Evolutionary conservation across 1,140 invertebrate species (phyloP), one percentile per base, ranked within the genome.

Genomic region (Macrocentrus cingulum): DNA sequence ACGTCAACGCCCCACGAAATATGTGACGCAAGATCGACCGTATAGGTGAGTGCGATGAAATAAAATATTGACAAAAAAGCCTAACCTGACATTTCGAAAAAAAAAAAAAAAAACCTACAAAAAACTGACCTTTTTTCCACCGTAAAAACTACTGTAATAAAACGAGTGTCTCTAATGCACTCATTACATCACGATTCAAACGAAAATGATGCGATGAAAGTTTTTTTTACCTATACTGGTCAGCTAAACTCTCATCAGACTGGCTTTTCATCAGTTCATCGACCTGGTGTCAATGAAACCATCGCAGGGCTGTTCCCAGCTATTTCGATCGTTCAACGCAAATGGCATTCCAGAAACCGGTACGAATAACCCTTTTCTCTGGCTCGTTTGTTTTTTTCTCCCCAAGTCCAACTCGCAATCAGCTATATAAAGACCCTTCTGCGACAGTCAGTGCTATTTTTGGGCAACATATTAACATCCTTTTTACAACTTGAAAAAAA

Each of bases 21-120:
- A 69, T 75, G 69, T 75, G 74, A 75, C 71, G 72, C 74, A 76
- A 76, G 72, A 52, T 53, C 59, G n/a, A n/a, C n/a, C 55, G 48
- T 18, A 51, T 51, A 54, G 48, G 29, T n/a, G n/a, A n/a, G n/a
- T 46, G 36, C 29, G 32, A n/a, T 50, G 42, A 68, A 58, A 68
- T 64, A 67, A 68, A 42, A 37, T 19, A 4, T 20, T 59, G 59
- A 34, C 36, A 15, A 50, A 55, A 15, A 34, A 36, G 8, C 6
- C 13, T 49, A n/a, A n/a, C 25, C 5, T 37, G 6, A 36, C 32
- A 39, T 36, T 51, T 20, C 22, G 16, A 32, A 5, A 51, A 8
- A 16, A 15, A 34, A 5, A 13, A 20, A 39, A 39, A 39, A n/a
- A n/a, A 39, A 29, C 9, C 4, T 29, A 29, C 9, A 5, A 29